Evolutionary conservation across 2,113 vertebrate genomes (phyloP).

Genomic region (Trichechus manatus): DNA sequence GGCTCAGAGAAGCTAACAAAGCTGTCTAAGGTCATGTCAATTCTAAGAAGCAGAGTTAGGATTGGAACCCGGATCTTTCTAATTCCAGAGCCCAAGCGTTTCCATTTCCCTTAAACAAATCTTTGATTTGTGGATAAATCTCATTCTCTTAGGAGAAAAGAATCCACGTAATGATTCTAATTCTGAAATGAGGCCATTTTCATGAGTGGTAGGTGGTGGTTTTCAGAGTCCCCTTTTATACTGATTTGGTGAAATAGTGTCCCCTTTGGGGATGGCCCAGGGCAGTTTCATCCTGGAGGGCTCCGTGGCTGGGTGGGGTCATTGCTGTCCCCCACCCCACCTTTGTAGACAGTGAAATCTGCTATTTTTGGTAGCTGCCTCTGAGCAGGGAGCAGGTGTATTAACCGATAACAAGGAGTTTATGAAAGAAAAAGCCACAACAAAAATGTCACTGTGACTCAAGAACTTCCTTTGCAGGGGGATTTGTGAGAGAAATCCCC

Average conservation of each 20-base stretch:
- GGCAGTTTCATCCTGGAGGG: background rate
- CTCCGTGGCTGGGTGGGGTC: background rate
- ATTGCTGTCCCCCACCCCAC: accelerated
- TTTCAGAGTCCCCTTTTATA: background rate
- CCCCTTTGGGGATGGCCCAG: background rate
- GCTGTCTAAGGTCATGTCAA: accelerated
- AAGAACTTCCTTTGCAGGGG: background rate
- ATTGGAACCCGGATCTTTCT: background rate
- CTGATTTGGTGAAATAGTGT: background rate
- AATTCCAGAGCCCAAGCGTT: background rate
- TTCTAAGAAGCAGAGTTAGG: background rate
- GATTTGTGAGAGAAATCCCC: background rate
- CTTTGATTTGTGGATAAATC: background rate
- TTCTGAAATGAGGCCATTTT: background rate
- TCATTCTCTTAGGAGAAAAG: background rate
- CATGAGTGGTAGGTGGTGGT: background rate
- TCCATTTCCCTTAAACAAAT: background rate
- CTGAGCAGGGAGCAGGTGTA: background rate
- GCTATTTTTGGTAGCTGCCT: background rate
- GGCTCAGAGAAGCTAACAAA: background rate
- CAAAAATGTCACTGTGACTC: accelerated
- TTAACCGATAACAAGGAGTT: background rate
- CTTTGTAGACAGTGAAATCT: background rate
- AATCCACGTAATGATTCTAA: background rate
- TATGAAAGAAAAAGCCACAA: background rate